phyloP scores from a whole-genome alignment of 2,888 invertebrate genomes.

The Coleophora flavipennella region DNA sequence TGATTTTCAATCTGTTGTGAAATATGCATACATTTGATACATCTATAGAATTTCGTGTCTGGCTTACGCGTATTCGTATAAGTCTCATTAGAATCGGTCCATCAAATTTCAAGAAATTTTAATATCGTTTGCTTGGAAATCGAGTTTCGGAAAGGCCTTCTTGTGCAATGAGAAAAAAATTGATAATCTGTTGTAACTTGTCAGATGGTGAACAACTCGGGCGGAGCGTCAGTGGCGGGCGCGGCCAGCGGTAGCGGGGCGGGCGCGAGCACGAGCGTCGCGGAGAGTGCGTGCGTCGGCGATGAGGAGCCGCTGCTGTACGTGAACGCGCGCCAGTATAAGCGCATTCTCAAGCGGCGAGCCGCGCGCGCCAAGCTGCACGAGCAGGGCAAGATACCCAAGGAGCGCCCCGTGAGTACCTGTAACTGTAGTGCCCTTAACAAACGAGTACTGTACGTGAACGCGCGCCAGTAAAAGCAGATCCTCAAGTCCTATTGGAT shows the following conservation, averaged over 20 bases:
- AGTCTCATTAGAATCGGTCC: too few species aligned
- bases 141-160: too few species aligned
- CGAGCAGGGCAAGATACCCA: constrained; percentile 95
- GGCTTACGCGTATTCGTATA: too few species aligned
- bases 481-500: too few species aligned
- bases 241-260: constrained; percentile 38
- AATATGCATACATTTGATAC: too few species aligned
- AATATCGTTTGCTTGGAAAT: too few species aligned
- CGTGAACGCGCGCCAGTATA: constrained; percentile 98
- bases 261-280: constrained; percentile 37
- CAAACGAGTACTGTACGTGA: constrained; percentile 98
- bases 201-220: constrained; percentile 57
- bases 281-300: constrained; percentile 57
- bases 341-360: constrained; percentile 93
- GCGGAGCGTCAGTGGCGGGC: constrained; percentile 26
- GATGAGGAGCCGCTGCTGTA: constrained; percentile 98
- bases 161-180: too few species aligned
- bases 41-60: too few species aligned
- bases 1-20: too few species aligned
- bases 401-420: constrained; percentile 85
- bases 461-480: constrained; percentile 97
- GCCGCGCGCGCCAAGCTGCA: constrained; percentile 96
- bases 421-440: not conserved
- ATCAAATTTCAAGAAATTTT: too few species aligned
- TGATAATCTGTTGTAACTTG: not conserved